These are phyloP conservation scores for Halcyon chelicuti DNA, from an alignment of 2,797 vertebrate genomes.

Conservation along the genomic window DNA sequence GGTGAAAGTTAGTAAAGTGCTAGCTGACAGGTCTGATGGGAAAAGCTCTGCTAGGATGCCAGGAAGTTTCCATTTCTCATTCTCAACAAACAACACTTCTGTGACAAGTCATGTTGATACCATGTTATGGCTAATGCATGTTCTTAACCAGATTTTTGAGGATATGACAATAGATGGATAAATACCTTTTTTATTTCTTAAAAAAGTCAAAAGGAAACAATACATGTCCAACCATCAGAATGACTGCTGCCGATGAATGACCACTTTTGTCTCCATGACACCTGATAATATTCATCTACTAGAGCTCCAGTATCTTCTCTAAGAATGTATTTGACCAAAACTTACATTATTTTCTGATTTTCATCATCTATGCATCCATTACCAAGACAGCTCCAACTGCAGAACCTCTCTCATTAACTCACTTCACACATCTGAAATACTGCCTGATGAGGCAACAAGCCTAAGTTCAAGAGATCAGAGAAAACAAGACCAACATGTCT, in stretches of 20 bases:
- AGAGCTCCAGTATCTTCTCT: not conserved
- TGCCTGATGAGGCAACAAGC: not conserved
- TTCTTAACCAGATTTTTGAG: not conserved
- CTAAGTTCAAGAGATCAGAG: not conserved
- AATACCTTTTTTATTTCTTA: not conserved
- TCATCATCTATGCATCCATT: not conserved
- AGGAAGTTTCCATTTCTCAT: not conserved
- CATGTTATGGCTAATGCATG: constrained; percentile 30
- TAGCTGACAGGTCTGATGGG: not conserved
- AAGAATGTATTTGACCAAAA: not conserved
- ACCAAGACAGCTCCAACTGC: not conserved
- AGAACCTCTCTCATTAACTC: not conserved
- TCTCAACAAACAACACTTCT: not conserved
- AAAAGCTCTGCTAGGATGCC: not conserved
- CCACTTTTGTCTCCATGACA: not conserved
- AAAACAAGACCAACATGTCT: not conserved
- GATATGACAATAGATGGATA: not conserved
- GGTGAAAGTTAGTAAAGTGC: not conserved
- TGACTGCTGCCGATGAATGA: constrained; percentile 29
- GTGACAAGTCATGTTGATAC: not conserved
- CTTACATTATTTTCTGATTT: not conserved
- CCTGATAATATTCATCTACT: not conserved
- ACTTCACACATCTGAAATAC: not conserved
- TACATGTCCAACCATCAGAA: not conserved
- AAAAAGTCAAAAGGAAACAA: not conserved